phyloP scores from a whole-genome alignment of 1,140 invertebrate species.

The Drosophila neocordata region DNA sequence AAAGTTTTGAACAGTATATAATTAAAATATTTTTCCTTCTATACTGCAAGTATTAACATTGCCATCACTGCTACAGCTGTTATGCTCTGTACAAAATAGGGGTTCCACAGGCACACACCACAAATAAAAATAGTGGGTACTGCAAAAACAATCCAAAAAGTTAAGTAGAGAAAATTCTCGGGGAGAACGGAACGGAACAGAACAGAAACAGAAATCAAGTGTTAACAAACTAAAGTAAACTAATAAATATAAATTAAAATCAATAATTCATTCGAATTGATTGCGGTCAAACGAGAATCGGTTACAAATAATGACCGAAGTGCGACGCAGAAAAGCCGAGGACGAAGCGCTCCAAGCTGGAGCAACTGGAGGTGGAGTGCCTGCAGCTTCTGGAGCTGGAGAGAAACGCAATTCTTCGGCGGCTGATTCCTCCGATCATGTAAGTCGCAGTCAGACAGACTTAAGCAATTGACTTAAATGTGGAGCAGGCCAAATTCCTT shows the following conservation, averaged over 20 bases:
- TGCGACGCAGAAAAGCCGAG: slow-evolving; percentile 73
- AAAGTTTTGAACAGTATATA: background rate
- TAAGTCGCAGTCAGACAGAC: slow-evolving; percentile 45
- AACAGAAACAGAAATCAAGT: slow-evolving; percentile 1
- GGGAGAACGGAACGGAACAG: slow-evolving; percentile 3
- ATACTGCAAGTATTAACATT: background rate
- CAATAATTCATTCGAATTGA: slow-evolving; percentile 2
- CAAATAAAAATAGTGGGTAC: background rate
- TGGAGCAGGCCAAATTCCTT: slow-evolving; percentile 36
- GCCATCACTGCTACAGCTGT: background rate
- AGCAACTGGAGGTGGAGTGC: slow-evolving; percentile 20
- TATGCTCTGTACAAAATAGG: background rate
- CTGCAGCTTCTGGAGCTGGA: slow-evolving; percentile 29
- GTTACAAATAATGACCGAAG: slow-evolving; percentile 59
- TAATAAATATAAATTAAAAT: slow-evolving; percentile 8
- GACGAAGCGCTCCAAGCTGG: slow-evolving; percentile 51
- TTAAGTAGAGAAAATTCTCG: slow-evolving; percentile 3
- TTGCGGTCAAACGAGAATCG: slow-evolving; percentile 15
- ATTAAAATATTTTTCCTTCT: background rate
- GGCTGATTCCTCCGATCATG: slow-evolving; percentile 82
- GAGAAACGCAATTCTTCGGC: slow-evolving; percentile 68
- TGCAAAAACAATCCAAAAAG: slow-evolving; percentile 10
- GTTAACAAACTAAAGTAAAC: background rate
- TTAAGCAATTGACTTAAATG: slow-evolving; percentile 30
- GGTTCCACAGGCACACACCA: background rate